Conservation (phyloP, 2,888 invertebrate species). For the Mythimna ferrago region DNA sequence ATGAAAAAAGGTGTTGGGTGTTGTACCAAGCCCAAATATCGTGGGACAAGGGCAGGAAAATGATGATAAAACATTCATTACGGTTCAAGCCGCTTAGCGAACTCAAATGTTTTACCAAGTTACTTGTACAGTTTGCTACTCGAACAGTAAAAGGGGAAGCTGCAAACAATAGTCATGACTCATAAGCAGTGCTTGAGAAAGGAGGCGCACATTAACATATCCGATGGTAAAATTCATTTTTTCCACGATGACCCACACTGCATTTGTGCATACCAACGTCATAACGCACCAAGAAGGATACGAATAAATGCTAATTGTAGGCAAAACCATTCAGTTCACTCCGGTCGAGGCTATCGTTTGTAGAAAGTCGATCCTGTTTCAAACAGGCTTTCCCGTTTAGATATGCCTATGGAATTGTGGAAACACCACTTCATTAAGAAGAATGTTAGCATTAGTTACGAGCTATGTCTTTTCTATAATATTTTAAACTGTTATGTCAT, state of each 20-base stretch:
- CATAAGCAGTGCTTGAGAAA: conserved; percentile 49
- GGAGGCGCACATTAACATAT: conserved; percentile 31
- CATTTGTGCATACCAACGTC: conserved; percentile 41
- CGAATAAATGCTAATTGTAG: conserved; percentile 28
- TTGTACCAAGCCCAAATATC: too few species aligned
- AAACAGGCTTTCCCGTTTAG: conserved; percentile 54
- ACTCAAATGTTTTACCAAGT: conserved; percentile 23
- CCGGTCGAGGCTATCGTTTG: conserved; percentile 37
- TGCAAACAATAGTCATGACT: conserved; percentile 50
- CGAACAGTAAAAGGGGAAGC: conserved; percentile 30
- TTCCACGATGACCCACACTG: conserved; percentile 37
- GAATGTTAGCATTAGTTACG: conserved; percentile 23
- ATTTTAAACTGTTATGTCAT: conserved; percentile 30
- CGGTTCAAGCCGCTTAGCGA: conserved; percentile 3
- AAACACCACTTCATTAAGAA: conserved; percentile 39
- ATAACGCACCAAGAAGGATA: conserved; percentile 39
- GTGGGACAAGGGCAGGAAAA: too few species aligned
- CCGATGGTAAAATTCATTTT: conserved; percentile 41
- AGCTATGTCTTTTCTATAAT: conserved; percentile 29
- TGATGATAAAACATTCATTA: too few species aligned
- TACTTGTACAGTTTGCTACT: conserved; percentile 10
- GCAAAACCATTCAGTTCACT: conserved; percentile 32
- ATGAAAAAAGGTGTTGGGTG: too few species aligned
- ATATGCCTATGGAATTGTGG: conserved; percentile 38
- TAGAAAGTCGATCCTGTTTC: conserved; percentile 62